Evolutionary conservation across 2,113 vertebrate species (phyloP).

Genomic region (Mesitornis unicolor): DNA sequence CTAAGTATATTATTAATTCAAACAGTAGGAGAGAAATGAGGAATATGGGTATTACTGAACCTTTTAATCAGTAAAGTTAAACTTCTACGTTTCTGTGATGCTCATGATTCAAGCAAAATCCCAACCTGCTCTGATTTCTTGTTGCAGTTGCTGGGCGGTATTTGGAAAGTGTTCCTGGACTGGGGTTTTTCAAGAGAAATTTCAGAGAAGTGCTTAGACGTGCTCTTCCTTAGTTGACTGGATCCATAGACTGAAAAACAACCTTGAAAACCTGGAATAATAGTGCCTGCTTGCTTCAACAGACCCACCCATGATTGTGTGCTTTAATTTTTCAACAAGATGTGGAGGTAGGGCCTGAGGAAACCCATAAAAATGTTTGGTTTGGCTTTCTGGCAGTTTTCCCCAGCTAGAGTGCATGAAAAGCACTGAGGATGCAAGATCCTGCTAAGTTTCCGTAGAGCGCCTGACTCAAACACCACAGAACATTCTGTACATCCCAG

Average conservation of each 20-base stretch:
- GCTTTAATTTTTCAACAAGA: conserved; percentile 65
- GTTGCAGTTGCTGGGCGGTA: background rate
- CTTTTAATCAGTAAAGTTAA: background rate
- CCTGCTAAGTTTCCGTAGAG: conserved; percentile 54
- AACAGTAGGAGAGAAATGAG: background rate
- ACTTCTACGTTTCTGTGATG: background rate
- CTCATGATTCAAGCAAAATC: background rate
- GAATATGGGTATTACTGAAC: background rate
- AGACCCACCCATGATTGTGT: conserved; percentile 51
- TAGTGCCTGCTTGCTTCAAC: conserved; percentile 38
- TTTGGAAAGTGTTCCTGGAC: background rate
- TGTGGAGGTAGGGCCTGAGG: conserved; percentile 45
- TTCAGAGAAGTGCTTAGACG: background rate
- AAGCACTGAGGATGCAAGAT: conserved; percentile 49
- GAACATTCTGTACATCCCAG: conserved; percentile 67
- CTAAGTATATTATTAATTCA: background rate
- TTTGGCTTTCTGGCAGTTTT: conserved; percentile 69
- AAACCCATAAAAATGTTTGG: conserved; percentile 76
- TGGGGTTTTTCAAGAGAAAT: background rate
- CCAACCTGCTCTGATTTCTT: background rate
- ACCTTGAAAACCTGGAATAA: conserved; percentile 38
- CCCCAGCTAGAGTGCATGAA: conserved; percentile 25
- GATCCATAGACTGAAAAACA: background rate
- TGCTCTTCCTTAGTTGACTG: conserved; percentile 15
- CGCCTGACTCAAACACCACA: conserved; percentile 43